Evolutionary conservation across 2,888 invertebrate species (phyloP).

Genomic region (Chouioia cunea): DNA sequence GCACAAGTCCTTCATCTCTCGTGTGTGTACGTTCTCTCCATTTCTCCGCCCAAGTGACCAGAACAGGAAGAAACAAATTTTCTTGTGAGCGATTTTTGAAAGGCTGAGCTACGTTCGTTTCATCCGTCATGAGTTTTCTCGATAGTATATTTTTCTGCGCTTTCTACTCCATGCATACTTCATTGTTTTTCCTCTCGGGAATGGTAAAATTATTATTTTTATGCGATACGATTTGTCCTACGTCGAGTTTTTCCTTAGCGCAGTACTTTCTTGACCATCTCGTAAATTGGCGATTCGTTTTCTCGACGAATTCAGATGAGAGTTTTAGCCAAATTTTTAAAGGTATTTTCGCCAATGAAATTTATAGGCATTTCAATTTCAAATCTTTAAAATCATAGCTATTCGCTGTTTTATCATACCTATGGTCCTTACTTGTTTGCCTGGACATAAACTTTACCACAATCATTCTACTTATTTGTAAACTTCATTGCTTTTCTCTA

Average conservation of each 20-base stretch:
- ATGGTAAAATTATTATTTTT: constrained; percentile 16
- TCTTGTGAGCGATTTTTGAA: constrained; percentile 53
- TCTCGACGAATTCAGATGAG: constrained; percentile 30
- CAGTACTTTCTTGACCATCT: background rate
- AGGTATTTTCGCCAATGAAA: constrained; percentile 21
- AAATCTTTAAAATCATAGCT: constrained; percentile 31
- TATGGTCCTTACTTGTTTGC: constrained; percentile 22
- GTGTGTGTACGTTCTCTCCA: background rate
- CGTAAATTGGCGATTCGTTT: constrained; percentile 13
- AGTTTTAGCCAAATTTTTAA: constrained; percentile 34
- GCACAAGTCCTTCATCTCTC: background rate
- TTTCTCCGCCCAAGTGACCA: constrained; percentile 16
- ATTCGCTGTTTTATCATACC: background rate
- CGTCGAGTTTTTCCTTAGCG: background rate
- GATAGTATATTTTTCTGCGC: constrained; percentile 15
- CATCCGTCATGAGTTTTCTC: constrained; percentile 6
- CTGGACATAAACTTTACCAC: background rate
- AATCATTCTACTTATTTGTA: no score
- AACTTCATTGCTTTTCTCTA: no score
- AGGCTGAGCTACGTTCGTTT: constrained; percentile 39
- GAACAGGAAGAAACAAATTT: constrained; percentile 53
- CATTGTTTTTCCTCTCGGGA: constrained; percentile 17
- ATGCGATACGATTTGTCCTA: constrained; percentile 21
- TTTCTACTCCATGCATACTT: constrained; percentile 10
- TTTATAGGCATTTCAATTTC: constrained; percentile 36